Evolutionary conservation across 37 sponge, comb jelly and placozoan species (phyloP), one percentile per base, ranked within the genome.

Genomic region (Chondrosia reniformis): DNA sequence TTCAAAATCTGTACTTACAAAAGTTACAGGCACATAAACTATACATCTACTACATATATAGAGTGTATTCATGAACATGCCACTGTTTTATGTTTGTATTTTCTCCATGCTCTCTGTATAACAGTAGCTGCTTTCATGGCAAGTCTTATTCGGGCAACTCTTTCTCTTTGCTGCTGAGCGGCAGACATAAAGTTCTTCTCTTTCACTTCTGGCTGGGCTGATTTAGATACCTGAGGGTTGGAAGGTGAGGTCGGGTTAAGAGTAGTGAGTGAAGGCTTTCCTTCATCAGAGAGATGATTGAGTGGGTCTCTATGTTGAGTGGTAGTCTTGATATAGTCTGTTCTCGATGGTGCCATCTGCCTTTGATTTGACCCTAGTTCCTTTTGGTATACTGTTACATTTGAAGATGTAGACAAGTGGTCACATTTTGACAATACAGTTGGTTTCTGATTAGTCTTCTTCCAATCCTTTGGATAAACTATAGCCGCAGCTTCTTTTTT

Each of bases 101-200:
- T 46, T 44, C 89, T 84, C 95, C 95, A 94, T 25, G 86, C 77
- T 63, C 89, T 76, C 82, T 94, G 95, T 37, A 94, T 94, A 3
- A 88, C 65, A 17, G 46, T 78, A 22, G 95, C 95, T 36, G 95
- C 95, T 25, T 19, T 62, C 52, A 94, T 91, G 33, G 88, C 90
- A 45, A 78, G 43, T 25, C 95, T 41, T 27, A 94, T 91, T 43
- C 77, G 80, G 15, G 57, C 45, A 37, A 94, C 89, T 42, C 95
- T 45, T 0, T 74, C 80, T 52, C 79, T 88, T 17, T 94, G 93
- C 33, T 58, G 45, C 46, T 87, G 76, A 3, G 79, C 37, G 24
- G 82, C 85, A 44, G 71, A 61, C 84, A 87, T 79, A 65, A 87
- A 94, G 33, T 84, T 79, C 67, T 58, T 82, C 64, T 94, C 95